Conservation (phyloP, 2,797 vertebrate species). For the Etheostoma nigrum region DNA sequence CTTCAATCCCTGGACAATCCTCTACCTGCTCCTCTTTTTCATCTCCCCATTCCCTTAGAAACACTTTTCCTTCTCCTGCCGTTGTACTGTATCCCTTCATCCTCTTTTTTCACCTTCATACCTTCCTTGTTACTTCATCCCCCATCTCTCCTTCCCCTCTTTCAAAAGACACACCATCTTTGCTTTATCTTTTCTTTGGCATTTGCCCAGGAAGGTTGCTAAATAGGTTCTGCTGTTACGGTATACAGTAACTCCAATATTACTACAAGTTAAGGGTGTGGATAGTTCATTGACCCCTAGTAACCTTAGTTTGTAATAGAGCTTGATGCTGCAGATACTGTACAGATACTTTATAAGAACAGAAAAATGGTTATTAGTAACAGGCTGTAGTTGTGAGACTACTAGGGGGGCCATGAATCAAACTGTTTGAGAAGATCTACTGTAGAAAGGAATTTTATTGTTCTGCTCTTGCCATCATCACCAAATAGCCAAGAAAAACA, state of each 20-base stretch:
- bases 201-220: neutral
- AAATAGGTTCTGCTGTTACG: constrained; percentile 34
- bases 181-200: constrained; percentile 65
- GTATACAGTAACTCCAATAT: constrained; percentile 23
- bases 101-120: constrained; percentile 19
- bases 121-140: constrained; percentile 23
- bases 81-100: neutral
- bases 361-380: neutral
- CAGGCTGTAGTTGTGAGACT: neutral
- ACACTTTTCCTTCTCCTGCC: neutral
- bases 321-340: constrained; percentile 17
- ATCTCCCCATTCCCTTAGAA: neutral
- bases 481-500: constrained; percentile 11
- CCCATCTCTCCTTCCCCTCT: constrained; percentile 16
- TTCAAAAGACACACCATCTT: constrained; percentile 54
- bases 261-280: constrained; percentile 4
- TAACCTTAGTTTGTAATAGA: constrained; percentile 18
- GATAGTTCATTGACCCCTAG: constrained; percentile 23
- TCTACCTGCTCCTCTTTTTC: neutral
- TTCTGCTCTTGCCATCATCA: constrained; percentile 24
- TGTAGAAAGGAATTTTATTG: constrained; percentile 18
- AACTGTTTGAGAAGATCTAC: constrained; percentile 14
- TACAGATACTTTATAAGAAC: neutral
- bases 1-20: neutral
- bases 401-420: constrained; percentile 29